These are phyloP conservation scores for Antheraea yamamai DNA, from an alignment of 2,888 invertebrate genomes.

Conservation along the genomic window DNA sequence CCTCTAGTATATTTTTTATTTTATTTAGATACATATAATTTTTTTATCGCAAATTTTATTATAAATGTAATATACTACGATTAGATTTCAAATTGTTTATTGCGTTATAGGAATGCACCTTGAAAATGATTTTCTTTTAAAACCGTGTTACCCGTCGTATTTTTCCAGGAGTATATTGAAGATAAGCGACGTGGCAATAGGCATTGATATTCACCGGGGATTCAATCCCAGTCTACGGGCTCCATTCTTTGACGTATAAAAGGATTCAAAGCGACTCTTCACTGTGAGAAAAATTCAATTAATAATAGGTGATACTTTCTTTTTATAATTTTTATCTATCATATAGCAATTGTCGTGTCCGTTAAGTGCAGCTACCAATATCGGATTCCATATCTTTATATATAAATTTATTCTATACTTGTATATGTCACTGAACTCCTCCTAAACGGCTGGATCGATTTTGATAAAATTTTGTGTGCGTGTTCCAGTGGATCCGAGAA, in stretches of 20 bases:
- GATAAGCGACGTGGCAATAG: conserved; percentile 79
- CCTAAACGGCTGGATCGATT: too few species aligned
- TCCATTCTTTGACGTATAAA: conserved; percentile 72
- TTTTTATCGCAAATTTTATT: neutral
- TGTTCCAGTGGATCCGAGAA: too few species aligned
- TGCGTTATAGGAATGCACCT: conserved; percentile 62
- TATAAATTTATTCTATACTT: too few species aligned
- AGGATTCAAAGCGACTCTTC: conserved; percentile 68
- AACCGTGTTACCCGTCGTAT: conserved; percentile 41
- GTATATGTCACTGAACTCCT: too few species aligned
- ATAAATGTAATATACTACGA: neutral
- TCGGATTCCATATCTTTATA: neutral
- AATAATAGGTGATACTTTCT: conserved; percentile 46
- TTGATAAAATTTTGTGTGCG: too few species aligned
- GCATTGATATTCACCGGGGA: conserved; percentile 77
- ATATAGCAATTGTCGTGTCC: neutral
- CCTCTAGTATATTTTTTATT: neutral
- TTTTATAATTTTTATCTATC: conserved; percentile 14
- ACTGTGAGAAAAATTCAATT: conserved; percentile 60
- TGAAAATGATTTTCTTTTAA: conserved; percentile 49
- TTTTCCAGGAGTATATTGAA: conserved; percentile 62
- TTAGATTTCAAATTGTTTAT: conserved; percentile 36
- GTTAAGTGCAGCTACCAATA: neutral
- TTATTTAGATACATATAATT: neutral
- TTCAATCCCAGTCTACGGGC: conserved; percentile 72